Base-by-base conservation (phyloP, 2,888 invertebrate species). In the Antheraea assamensis region DNA sequence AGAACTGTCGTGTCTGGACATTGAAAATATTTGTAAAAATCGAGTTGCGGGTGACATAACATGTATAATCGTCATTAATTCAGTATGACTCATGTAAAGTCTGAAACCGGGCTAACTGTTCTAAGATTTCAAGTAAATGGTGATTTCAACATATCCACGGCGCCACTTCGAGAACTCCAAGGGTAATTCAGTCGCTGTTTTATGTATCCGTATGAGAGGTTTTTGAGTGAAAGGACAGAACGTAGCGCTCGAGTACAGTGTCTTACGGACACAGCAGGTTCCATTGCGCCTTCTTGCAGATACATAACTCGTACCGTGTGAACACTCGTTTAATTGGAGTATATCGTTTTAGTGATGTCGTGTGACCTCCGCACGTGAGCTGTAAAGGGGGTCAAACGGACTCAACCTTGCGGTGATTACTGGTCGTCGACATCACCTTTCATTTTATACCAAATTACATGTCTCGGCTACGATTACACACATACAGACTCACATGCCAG, bases 1-100 rank as follows among this genome's bases (percentile, higher is more conserved):
- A n/a, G n/a, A n/a, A n/a, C n/a, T n/a, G n/a, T n/a, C n/a, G n/a
- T 3, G 13, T 7, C 42, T 13, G 1, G 10, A 7, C 0, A 7
- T 42, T 42, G 7, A 7, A 42, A 1, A 42, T 0, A 42, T 42
- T 42, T 42, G 0, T 42, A 10, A 42, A 42, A 7, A 42, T 13
- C 13, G 10, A 42, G 13, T 7, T 42, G 42, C 42, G 42, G 42
- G 42, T 7, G 42, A 42, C 13, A 42, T 42, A 7, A 42, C 13
- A 42, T 42, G 13, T 42, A 42, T 42, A 42, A 42, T 42, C 42
- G 1, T 42, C 42, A 13, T 42, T 13, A 42, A 10, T 13, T 42
- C 35, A 35, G 7, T 13, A 42, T 42, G 42, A 42, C 42, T 42
- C 42, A 42, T 13, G 42, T 13, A 42, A 42, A 13, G 13, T 42